phyloP scores from a whole-genome alignment of 2,797 vertebrate genomes.

The Halcyon smyrnensis region DNA sequence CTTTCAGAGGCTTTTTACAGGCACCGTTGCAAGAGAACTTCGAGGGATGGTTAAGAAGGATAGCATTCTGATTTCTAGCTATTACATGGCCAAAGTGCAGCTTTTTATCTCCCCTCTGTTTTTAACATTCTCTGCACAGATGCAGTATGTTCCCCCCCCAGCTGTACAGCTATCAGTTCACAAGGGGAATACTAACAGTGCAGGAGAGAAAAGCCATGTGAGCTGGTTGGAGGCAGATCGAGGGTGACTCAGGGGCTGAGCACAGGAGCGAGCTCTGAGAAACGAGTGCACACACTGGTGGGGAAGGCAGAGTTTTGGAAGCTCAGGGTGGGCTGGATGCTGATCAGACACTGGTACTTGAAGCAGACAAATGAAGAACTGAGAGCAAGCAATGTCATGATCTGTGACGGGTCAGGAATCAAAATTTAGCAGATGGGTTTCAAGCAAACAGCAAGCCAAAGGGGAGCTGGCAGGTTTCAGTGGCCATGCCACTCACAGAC shows the following conservation, averaged over 20 bases:
- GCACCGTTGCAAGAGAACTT: background rate
- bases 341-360: background rate
- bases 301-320: background rate
- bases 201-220: background rate
- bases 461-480: background rate
- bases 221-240: accelerated
- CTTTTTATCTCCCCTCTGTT: background rate
- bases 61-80: background rate
- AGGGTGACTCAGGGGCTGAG: background rate
- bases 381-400: accelerated
- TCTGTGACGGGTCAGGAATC: background rate
- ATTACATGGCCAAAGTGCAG: background rate
- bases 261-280: background rate
- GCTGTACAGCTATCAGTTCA: background rate
- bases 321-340: background rate
- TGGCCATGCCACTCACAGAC: background rate
- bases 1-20: background rate
- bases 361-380: background rate
- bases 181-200: background rate
- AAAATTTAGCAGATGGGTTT: background rate
- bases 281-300: background rate
- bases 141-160: no score
- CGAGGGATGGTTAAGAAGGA: background rate
- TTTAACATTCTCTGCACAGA: background rate
- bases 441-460: background rate